Evolutionary conservation across 2,113 vertebrate species (phyloP).

Genomic region (Erythrocercus mccallii): DNA sequence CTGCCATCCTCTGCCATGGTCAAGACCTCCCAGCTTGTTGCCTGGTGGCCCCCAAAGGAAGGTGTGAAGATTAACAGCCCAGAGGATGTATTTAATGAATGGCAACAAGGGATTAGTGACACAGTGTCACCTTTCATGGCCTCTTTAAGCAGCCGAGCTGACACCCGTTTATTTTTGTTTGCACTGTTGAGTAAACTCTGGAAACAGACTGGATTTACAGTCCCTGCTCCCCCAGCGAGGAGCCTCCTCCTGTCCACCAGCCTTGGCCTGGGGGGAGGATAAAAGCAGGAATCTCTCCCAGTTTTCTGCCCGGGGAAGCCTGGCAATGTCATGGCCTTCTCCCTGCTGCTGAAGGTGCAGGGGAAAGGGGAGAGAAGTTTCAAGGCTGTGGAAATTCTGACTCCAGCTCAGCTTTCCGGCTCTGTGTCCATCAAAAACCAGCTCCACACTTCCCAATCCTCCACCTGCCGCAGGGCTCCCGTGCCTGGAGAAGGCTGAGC

Average conservation of each 20-base stretch:
- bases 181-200: conserved; percentile 72
- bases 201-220: conserved; percentile 64
- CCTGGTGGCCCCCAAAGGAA: conserved; percentile 67
- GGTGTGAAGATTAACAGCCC: conserved; percentile 75
- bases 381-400: not conserved
- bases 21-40: conserved; percentile 71
- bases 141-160: conserved; percentile 58
- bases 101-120: conserved; percentile 74
- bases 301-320: not conserved
- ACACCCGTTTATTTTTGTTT: conserved; percentile 78
- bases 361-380: not conserved
- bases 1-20: conserved; percentile 70
- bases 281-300: not conserved
- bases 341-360: not conserved
- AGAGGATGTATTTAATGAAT: conserved; percentile 74
- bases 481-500: not conserved
- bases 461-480: not conserved
- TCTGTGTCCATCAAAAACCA: not conserved
- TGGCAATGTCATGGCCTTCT: not conserved
- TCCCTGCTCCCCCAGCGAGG: conserved; percentile 12
- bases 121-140: conserved; percentile 69
- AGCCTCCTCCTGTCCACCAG: conserved; percentile 25
- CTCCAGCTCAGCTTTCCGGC: not conserved
- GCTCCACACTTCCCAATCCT: not conserved
- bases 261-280: not conserved